These are phyloP conservation scores for Galaxias olidus DNA, from an alignment of 2,797 vertebrate genomes.

Conservation along the genomic window DNA sequence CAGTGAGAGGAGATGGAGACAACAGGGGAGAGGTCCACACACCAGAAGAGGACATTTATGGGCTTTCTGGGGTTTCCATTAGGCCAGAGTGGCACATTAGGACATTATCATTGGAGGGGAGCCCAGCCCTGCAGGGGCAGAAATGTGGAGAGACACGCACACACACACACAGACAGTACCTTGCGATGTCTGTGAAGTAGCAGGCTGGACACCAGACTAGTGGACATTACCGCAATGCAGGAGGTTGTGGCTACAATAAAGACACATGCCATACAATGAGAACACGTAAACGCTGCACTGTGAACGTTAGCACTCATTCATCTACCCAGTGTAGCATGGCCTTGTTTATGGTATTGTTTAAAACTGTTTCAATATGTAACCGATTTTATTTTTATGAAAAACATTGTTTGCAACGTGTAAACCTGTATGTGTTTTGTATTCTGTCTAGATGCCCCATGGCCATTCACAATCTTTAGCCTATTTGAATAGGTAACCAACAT, in stretches of 20 bases:
- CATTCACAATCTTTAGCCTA: too few species aligned
- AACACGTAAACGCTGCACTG: background rate
- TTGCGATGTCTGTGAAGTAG: conserved; percentile 80
- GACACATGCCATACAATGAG: background rate
- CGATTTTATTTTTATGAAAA: too few species aligned
- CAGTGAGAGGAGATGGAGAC: conserved; percentile 40
- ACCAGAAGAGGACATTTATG: conserved; percentile 51
- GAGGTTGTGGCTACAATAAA: conserved; percentile 70
- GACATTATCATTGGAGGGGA: conserved; percentile 8
- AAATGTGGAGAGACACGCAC: background rate
- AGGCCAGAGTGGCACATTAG: conserved; percentile 31
- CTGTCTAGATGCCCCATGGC: too few species aligned
- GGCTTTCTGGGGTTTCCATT: conserved; percentile 41
- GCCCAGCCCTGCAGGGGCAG: background rate
- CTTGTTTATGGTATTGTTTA: too few species aligned
- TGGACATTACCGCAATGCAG: conserved; percentile 82
- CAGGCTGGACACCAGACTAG: conserved; percentile 79
- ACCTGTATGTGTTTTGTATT: too few species aligned
- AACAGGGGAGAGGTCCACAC: conserved; percentile 38
- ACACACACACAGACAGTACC: conserved; percentile 61
- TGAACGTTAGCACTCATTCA: background rate
- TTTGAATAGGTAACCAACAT: background rate
- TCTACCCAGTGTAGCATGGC: background rate
- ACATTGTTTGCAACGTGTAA: too few species aligned
- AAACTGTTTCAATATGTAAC: too few species aligned